Base-by-base conservation (phyloP, 2,888 invertebrate genomes). In the Hyposoter dolosus region DNA sequence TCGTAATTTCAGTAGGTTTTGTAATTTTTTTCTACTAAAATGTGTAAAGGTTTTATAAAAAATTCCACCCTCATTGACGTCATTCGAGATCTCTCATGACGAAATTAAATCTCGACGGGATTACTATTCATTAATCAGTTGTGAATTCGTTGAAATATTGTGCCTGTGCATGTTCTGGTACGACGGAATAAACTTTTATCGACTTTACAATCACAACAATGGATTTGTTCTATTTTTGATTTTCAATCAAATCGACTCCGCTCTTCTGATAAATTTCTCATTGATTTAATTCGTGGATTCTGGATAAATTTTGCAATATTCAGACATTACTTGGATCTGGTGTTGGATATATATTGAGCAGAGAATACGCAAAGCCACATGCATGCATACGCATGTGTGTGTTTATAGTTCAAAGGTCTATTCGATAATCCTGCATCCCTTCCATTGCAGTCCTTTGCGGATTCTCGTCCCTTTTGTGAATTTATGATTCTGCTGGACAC, bases 271-370 rank as follows among this genome's bases (percentile, higher is more conserved):
- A 50, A 28, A 28, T 47, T 19, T 28, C 76, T 65, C 65, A 66
- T 80, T 77, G 80, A 72, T 86, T 86, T 72, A 80, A 83, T 76
- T 32, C 72, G 45, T 56, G 43, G 47, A 77, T 81, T 77, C 47
- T 80, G 23, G 3, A 83, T 78, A 72, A 83, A 83, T 66, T 76
- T 76, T 47, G 60, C 68, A 10, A 69, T 43, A 68, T 76, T 82
- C 69, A 5, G 19, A 10, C 15, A 63, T 43, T 19, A 53, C 53
- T 68, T 53, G 53, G n/a, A 28, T 19, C 65, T 35, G 35, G 23
- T 35, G 65, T 47, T 23, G 43, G 32, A 15, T n/a, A 69, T 19
- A 23, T 32, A 19, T 53, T 12, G n/a, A n/a, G 32, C 12, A 45
- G n/a, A 19, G n/a, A 6, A 47, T 47, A 28, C 32, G 65, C 32